Evolutionary conservation across 2,888 invertebrate species (phyloP).

Genomic region (Drosophila birchii): DNA sequence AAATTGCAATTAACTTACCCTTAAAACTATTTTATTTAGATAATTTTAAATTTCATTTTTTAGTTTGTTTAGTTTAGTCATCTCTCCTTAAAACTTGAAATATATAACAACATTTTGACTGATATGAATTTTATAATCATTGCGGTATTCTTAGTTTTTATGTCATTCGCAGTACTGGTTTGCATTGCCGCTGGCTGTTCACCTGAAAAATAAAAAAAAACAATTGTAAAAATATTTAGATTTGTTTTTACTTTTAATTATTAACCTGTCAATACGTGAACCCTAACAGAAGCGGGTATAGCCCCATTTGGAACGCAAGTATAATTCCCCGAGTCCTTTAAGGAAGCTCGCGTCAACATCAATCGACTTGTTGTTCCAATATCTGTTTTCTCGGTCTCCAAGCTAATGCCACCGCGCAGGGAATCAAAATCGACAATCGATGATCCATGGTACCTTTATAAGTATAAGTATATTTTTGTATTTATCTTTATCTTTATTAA

Average conservation of each 20-base stretch:
- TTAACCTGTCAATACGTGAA: conserved; percentile 93
- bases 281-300: conserved; percentile 92
- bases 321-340: conserved; percentile 95
- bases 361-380: conserved; percentile 94
- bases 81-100: conserved; percentile 54
- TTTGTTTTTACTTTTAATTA: background rate
- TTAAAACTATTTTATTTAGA: conserved; percentile 38
- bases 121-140: conserved; percentile 83
- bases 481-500: background rate
- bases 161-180: conserved; percentile 87
- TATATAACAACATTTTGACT: conserved; percentile 78
- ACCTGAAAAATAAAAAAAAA: conserved; percentile 85
- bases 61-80: conserved; percentile 55
- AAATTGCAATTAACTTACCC: conserved; percentile 41
- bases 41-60: conserved; percentile 31
- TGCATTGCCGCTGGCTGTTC: conserved; percentile 95
- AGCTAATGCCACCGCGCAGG: conserved; percentile 93
- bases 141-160: conserved; percentile 67
- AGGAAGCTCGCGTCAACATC: conserved; percentile 93
- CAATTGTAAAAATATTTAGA: background rate
- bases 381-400: conserved; percentile 95
- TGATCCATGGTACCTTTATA: conserved; percentile 92
- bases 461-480: background rate
- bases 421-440: conserved; percentile 93
- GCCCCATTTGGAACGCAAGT: conserved; percentile 95